Evolutionary conservation across 2,888 invertebrate species (phyloP), one percentile per base, ranked within the genome.

Genomic region (Lissocephala sabroskyi): DNA sequence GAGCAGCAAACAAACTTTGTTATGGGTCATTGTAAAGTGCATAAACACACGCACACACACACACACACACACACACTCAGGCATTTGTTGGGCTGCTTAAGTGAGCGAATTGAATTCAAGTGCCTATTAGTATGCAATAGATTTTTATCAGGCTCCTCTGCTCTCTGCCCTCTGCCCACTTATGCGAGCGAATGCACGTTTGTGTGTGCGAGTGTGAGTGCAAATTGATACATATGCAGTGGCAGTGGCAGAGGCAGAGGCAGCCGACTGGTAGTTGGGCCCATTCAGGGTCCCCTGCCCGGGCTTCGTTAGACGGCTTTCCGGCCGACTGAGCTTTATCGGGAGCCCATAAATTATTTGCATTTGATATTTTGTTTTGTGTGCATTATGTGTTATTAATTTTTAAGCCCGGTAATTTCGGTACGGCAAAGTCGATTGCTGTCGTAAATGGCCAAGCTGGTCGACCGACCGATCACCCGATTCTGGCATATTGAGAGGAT

Each of bases 71-170:
- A 28, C 33, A 39, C 33, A 47, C 5, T 28, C 3, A 35, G 4
- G 11, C 46, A 49, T n/a, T 11, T 36, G 50, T n/a, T n/a, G 6
- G n/a, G 23, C 7, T 46, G 56, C 33, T 47, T 57, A 57, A 66
- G 68, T 59, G 65, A 66, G 62, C 61, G 65, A 66, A 67, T 66
- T 67, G 68, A 65, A 60, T 68, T 59, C 52, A 65, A 67, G 65
- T 56, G 68, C 68, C 66, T 58, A 60, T 68, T 65, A 68, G 68
- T 68, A 65, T 68, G 66, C 68, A 65, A 67, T 68, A 65, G 65
- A 67, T 68, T 65, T 68, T 68, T 67, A 67, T 67, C 65, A 62
- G 56, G 61, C 61, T 55, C 59, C 44, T 52, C 47, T 64, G 60
- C 61, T 54, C 56, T 67, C 59, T 62, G 53, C 49, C n/a, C 3